Evolutionary conservation across 2,797 vertebrate species (phyloP).

Genomic region (Periparus ater): DNA sequence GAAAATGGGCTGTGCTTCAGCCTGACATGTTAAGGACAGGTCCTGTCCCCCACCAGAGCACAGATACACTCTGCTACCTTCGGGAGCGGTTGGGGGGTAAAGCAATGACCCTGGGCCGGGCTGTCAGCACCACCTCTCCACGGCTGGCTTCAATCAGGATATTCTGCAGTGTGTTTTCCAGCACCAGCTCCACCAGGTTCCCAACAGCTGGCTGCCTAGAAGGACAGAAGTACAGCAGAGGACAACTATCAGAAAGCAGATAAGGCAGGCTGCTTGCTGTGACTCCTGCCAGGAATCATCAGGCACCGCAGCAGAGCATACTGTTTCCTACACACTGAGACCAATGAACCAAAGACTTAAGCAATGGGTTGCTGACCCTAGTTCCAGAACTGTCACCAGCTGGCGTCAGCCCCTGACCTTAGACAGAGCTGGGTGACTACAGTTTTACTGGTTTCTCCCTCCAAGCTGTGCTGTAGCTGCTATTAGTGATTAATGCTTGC

Average conservation of each 20-base stretch:
- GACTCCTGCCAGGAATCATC: neutral
- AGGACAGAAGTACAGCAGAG: neutral
- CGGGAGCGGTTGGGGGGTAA: slow-evolving; percentile 66
- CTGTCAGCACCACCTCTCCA: slow-evolving; percentile 87
- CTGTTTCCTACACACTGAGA: neutral
- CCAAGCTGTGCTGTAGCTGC: neutral
- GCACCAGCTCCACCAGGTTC: slow-evolving; percentile 80
- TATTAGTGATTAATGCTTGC: neutral
- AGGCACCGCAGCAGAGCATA: neutral
- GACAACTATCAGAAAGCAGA: slow-evolving; percentile 6
- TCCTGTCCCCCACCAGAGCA: neutral
- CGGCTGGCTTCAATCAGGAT: slow-evolving; percentile 88
- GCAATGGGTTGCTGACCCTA: neutral
- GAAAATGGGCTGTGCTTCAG: neutral
- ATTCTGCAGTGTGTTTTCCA: slow-evolving; percentile 89
- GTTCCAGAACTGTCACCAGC: neutral
- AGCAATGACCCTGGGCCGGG: slow-evolving; percentile 76
- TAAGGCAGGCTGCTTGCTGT: neutral
- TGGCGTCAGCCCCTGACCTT: neutral
- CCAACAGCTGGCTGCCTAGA: slow-evolving; percentile 75
- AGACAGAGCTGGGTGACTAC: neutral
- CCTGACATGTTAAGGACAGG: neutral
- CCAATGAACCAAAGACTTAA: neutral
- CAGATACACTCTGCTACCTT: slow-evolving; percentile 41
- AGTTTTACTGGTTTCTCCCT: neutral